These are phyloP conservation scores for Encarsia formosa DNA, from an alignment of 2,888 invertebrate genomes.

Conservation along the genomic window DNA sequence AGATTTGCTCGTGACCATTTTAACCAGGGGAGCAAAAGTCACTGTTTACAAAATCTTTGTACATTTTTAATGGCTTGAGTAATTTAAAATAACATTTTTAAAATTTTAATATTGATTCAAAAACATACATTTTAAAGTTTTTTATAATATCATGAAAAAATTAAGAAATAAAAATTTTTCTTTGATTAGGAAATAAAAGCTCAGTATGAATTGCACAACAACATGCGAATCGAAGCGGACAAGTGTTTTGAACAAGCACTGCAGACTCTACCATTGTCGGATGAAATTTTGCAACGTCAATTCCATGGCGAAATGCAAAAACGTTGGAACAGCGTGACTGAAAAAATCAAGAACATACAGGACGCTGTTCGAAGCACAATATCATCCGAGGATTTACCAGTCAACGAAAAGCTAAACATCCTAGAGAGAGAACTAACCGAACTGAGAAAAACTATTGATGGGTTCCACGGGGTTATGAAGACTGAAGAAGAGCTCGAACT, in stretches of 20 bases:
- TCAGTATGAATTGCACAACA: constrained; percentile 79
- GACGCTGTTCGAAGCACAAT: constrained; percentile 65
- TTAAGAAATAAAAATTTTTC: constrained; percentile 8
- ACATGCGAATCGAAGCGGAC: constrained; percentile 69
- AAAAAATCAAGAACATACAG: constrained; percentile 65
- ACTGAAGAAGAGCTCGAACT: constrained; percentile 78
- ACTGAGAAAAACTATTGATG: constrained; percentile 65
- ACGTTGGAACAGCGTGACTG: constrained; percentile 67
- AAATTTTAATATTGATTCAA: too few species aligned
- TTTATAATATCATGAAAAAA: too few species aligned
- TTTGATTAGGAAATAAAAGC: constrained; percentile 71
- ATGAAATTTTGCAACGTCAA: constrained; percentile 77
- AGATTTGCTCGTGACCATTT: too few species aligned
- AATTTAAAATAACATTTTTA: too few species aligned
- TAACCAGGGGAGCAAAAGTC: too few species aligned
- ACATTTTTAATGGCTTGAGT: too few species aligned
- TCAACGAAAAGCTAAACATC: constrained; percentile 69
- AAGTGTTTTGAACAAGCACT: constrained; percentile 73
- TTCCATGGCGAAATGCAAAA: constrained; percentile 74
- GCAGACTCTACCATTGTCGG: constrained; percentile 75
- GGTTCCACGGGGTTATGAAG: constrained; percentile 73
- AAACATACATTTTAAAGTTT: too few species aligned
- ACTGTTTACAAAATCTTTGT: too few species aligned
- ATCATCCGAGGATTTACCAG: constrained; percentile 69
- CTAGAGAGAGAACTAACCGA: constrained; percentile 76